Conservation (phyloP, 2,113 vertebrate genomes). For the Leucopternis melanops region DNA sequence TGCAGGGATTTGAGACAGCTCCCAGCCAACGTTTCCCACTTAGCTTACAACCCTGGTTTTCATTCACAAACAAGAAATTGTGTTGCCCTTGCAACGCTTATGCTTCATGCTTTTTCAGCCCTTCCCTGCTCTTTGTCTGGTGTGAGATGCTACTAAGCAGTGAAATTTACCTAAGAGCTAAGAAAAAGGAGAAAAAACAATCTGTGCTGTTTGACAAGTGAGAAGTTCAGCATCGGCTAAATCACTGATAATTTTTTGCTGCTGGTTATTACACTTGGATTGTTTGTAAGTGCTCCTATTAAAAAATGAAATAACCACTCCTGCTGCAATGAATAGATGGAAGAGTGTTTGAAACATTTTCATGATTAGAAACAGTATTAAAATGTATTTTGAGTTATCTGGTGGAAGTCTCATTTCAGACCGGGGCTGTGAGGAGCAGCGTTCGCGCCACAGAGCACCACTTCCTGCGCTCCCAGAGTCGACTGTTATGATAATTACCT, state of each 20-base stretch:
- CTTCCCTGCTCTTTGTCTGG: constrained; percentile 64
- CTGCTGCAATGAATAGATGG: constrained; percentile 52
- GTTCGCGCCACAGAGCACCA: constrained; percentile 14
- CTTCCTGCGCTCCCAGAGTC: constrained; percentile 55
- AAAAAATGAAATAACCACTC: constrained; percentile 65
- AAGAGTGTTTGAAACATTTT: constrained; percentile 34
- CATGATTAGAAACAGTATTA: constrained; percentile 51
- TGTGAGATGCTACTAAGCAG: constrained; percentile 49
- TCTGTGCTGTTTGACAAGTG: constrained; percentile 59
- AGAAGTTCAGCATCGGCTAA: constrained; percentile 64
- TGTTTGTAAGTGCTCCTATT: constrained; percentile 69
- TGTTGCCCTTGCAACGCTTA: constrained; percentile 58
- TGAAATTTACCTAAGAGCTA: constrained; percentile 71
- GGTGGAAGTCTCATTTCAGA: constrained; percentile 9
- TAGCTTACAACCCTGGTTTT: constrained; percentile 64
- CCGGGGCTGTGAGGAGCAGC: constrained; percentile 3
- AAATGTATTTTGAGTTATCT: constrained; percentile 50
- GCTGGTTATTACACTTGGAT: constrained; percentile 69
- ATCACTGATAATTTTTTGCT: constrained; percentile 69
- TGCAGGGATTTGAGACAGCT: constrained; percentile 57
- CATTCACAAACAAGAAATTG: constrained; percentile 69
- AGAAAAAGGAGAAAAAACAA: constrained; percentile 23
- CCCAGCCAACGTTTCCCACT: constrained; percentile 59
- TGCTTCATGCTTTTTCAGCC: constrained; percentile 64
- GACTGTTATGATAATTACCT: constrained; percentile 66